A percentile compares a stretch with the other conserved stretches of the same genome.
Evolutionary conservation across 2,888 invertebrate species (phyloP).

Genomic region (Calameuta filiformis): DNA sequence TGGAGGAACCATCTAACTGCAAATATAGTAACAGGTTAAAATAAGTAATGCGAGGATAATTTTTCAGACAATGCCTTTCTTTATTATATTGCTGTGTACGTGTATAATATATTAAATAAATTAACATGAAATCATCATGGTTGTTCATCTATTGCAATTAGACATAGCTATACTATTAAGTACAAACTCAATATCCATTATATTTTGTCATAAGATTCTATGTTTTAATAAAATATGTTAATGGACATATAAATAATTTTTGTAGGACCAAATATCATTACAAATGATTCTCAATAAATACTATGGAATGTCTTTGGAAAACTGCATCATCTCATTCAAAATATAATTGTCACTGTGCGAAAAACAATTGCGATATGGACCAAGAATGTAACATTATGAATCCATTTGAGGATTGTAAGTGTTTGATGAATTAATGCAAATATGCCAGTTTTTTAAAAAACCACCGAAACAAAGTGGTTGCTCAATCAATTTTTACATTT

Average conservation of each 20-base stretch:
- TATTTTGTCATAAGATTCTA: background rate
- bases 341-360: background rate
- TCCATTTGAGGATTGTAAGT: background rate
- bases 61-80: background rate
- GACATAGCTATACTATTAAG: background rate
- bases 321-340: background rate
- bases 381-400: background rate
- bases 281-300: background rate
- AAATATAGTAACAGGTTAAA: background rate
- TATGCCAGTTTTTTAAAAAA: background rate
- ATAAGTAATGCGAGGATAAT: background rate
- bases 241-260: background rate
- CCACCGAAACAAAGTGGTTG: background rate
- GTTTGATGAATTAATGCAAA: background rate
- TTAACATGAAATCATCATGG: background rate
- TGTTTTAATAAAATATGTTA: background rate
- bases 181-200: background rate
- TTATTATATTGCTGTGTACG: background rate
- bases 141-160: background rate
- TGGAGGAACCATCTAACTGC: background rate
- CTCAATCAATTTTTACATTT: background rate
- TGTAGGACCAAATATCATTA: background rate
- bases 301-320: background rate
- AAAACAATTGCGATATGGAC: background rate
- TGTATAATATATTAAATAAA: background rate